A percentile compares a stretch with the other conserved stretches of the same genome.
Evolutionary conservation across 2,113 vertebrate species (phyloP).

Genomic region (Pseudopodoces humilis): DNA sequence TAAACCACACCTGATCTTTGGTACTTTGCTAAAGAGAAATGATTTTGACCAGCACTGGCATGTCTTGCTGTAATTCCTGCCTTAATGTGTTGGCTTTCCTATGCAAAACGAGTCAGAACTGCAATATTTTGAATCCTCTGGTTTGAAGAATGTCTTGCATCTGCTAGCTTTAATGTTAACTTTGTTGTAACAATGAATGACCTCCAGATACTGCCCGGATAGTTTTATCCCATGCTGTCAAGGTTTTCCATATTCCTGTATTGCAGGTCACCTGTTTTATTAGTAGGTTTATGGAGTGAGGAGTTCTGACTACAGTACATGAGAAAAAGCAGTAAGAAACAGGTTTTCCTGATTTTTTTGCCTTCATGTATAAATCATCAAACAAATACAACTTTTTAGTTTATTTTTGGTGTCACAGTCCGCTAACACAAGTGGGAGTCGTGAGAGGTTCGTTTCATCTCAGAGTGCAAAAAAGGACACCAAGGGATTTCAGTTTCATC

Average conservation of each 20-base stretch:
- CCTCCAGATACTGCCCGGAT: not conserved
- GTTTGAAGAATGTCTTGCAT: not conserved
- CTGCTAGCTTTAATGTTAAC: not conserved
- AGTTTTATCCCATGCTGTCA: not conserved
- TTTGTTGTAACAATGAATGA: not conserved
- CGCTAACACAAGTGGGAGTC: no score
- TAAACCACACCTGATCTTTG: not conserved
- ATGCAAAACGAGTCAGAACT: not conserved
- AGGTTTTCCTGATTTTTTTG: not conserved
- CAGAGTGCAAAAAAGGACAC: no score
- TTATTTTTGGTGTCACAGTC: not conserved
- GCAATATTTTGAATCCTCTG: not conserved
- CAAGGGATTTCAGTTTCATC: no score
- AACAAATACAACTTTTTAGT: not conserved
- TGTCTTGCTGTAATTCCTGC: not conserved
- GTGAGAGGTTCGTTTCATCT: no score
- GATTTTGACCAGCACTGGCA: not conserved
- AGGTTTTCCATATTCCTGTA: not conserved
- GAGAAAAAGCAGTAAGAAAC: not conserved
- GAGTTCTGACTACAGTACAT: not conserved
- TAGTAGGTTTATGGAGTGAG: not conserved
- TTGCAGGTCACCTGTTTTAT: not conserved
- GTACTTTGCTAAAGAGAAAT: not conserved
- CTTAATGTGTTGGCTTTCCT: not conserved
- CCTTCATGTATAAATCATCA: not conserved